phyloP scores from a whole-genome alignment of 1,140 invertebrate genomes.

The Acromyrmex echinatior region DNA sequence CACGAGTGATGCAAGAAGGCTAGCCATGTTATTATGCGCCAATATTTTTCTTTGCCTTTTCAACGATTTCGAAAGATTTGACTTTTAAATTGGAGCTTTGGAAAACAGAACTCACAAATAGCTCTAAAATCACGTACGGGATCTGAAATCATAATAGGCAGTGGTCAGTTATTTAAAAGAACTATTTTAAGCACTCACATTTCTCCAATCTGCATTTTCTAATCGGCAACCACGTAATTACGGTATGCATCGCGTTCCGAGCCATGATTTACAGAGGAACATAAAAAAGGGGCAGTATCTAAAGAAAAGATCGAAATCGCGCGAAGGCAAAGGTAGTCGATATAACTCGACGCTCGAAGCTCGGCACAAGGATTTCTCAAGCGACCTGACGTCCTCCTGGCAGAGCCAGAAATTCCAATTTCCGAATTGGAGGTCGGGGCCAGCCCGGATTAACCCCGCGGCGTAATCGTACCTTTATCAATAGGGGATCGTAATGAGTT shows the following conservation, averaged over 20 bases:
- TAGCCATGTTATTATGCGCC: slow-evolving; percentile 22
- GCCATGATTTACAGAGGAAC: slow-evolving; percentile 35
- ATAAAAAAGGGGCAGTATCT: slow-evolving; percentile 52
- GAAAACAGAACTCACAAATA: slow-evolving; percentile 51
- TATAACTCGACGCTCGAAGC: slow-evolving; percentile 67
- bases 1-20: slow-evolving; percentile 1
- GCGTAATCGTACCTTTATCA: slow-evolving; percentile 85
- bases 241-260: slow-evolving; percentile 55
- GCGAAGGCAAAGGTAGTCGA: slow-evolving; percentile 54
- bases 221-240: slow-evolving; percentile 56
- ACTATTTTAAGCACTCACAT: slow-evolving; percentile 53
- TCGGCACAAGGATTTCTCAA: slow-evolving; percentile 80
- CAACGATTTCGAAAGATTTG: slow-evolving; percentile 22
- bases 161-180: slow-evolving; percentile 47
- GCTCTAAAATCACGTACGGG: slow-evolving; percentile 47
- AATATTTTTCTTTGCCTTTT: slow-evolving; percentile 33
- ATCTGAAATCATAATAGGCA: slow-evolving; percentile 32
- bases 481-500: slow-evolving; percentile 87
- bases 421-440: slow-evolving; percentile 79
- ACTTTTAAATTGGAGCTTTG: slow-evolving; percentile 58
- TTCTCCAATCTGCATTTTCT: slow-evolving; percentile 61
- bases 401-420: slow-evolving; percentile 85
- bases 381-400: slow-evolving; percentile 79
- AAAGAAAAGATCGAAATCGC: slow-evolving; percentile 64
- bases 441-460: slow-evolving; percentile 76